Evolutionary conservation across 2,797 vertebrate genomes (phyloP), one percentile per base, ranked within the genome.

Genomic region (Halcyon chelicuti): DNA sequence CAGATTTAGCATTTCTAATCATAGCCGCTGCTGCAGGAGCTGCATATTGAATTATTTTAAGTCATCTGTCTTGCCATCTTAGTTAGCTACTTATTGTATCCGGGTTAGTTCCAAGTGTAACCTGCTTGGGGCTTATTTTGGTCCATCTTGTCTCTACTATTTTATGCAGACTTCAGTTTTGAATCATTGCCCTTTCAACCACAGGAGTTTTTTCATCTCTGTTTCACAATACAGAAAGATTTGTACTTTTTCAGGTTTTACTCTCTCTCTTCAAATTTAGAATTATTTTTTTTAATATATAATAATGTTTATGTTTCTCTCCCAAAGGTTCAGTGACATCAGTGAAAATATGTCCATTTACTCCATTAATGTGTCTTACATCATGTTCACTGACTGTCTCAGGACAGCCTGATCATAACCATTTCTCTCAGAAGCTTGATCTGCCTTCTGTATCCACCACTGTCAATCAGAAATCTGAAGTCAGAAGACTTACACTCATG

Each of bases 401-500:
- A 60, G 86, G 66, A 66, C 55, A 88, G 70, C 73, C 37, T 74
- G 78, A 91, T 83, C 78, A 93, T 51, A 93, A 74, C 70, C n/a
- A 81, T 60, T 93, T 91, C 84, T 81, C 70, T 72, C 82, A 81
- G 61, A 75, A 73, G 52, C 62, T 81, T 76, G 40, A 54, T 91
- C 91, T 91, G 68, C 44, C 65, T 91, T 85, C 65, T 89, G 40
- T n/a, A 40, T 37, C 68, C 33, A 85, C 44, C 35, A 65, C 78
- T 83, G 72, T 93, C 93, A 86, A 28, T 90, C 87, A 92, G 51
- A 73, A 46, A 23, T 54, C 88, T 61, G 74, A 93, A 96, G 70
- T 75, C 78, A 63, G 35, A 86, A 65, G 87, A 88, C 71, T 86
- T 92, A 79, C 89, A 86, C 52, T 88, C 55, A 28, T 31, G 70